Percentiles rank a stretch among this genome's conserved stretches.
Evolutionary conservation across 2,888 invertebrate genomes (phyloP).

Genomic region (Limulus polyphemus): DNA sequence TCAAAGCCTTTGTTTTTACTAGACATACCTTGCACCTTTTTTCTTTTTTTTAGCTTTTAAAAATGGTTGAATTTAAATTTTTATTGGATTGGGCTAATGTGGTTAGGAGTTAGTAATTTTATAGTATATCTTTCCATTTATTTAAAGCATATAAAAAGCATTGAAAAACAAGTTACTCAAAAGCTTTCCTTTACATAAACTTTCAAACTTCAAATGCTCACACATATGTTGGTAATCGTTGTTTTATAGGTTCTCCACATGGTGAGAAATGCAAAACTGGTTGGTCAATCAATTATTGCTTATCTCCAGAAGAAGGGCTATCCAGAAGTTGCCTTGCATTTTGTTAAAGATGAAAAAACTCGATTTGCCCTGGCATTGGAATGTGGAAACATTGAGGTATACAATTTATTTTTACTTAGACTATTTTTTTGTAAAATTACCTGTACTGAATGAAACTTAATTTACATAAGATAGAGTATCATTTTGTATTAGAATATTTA

Average conservation of each 20-base stretch:
- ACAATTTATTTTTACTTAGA: neutral
- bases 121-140: too few species aligned
- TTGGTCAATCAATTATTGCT: conserved; percentile 97
- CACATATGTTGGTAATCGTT: neutral
- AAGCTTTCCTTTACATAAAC: too few species aligned
- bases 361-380: conserved; percentile 88
- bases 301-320: conserved; percentile 98
- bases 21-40: too few species aligned
- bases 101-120: too few species aligned
- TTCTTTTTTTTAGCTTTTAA: too few species aligned
- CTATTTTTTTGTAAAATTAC: neutral
- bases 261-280: conserved; percentile 90
- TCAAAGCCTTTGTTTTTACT: too few species aligned
- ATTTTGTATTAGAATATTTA: neutral
- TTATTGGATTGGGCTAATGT: too few species aligned
- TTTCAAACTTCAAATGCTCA: too few species aligned
- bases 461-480: neutral
- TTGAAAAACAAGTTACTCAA: too few species aligned
- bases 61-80: too few species aligned
- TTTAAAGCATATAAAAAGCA: too few species aligned
- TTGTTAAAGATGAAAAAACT: conserved; percentile 97
- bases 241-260: conserved; percentile 50
- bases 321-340: conserved; percentile 96
- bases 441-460: neutral
- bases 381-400: conserved; percentile 93